Percentiles rank a stretch among this genome's conserved stretches.
Conservation (phyloP, 2,797 vertebrate genomes). For the Syndactyla subalaris region DNA sequence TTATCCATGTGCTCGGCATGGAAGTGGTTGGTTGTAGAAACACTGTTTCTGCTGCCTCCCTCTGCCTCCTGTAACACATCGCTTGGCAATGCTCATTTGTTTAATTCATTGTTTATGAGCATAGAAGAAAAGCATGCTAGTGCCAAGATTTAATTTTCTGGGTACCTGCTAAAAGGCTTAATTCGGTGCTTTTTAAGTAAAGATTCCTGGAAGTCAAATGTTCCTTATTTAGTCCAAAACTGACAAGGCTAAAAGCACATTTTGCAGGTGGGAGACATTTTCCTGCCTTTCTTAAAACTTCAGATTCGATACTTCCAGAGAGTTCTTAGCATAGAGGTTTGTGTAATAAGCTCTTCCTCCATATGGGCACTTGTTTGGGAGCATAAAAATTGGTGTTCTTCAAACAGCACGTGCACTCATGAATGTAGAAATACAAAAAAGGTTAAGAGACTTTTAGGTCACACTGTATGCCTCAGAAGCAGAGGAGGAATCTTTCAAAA, state of each 20-base stretch:
- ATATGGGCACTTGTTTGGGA: background rate
- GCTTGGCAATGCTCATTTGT: background rate
- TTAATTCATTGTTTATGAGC: background rate
- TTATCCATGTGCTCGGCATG: background rate
- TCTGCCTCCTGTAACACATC: background rate
- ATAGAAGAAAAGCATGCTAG: background rate
- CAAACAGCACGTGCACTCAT: background rate
- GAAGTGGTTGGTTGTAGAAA: background rate
- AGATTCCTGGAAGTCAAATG: background rate
- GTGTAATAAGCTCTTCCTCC: background rate
- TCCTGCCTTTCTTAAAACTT: background rate
- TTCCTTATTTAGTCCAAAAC: background rate
- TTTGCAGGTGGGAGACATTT: background rate
- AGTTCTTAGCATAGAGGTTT: background rate
- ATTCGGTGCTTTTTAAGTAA: background rate
- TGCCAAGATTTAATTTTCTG: background rate
- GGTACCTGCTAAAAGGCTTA: background rate
- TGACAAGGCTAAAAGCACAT: background rate
- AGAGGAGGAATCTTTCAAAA: background rate
- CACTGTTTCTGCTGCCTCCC: background rate
- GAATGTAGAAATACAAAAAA: fast-evolving
- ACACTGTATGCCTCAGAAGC: background rate
- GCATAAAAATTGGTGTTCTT: background rate
- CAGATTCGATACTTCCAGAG: background rate
- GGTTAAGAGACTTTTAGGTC: background rate